Evolutionary conservation across 2,797 vertebrate species (phyloP), one percentile per base, ranked within the genome.

Genomic region (Danio albolineatus): DNA sequence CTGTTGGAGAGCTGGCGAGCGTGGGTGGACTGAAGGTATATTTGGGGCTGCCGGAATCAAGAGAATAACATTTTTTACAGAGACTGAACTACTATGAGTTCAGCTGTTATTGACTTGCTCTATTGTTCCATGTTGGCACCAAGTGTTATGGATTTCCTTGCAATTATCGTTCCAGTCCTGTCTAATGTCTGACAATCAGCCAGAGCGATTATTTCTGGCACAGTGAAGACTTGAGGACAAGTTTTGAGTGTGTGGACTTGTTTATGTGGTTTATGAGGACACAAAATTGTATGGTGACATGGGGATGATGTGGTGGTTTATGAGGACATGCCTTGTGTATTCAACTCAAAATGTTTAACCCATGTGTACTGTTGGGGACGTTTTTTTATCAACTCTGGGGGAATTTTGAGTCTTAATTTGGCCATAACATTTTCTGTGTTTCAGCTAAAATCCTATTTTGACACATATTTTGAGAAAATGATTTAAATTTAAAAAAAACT

Each of bases 11-110:
- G 39, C 57, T 48, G 57, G 39, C 16, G 38, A 19, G 16, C 14
- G 79, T 78, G 80, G 82, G 82, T 61, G 80, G 76, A 19, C 13
- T 67, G 28, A 51, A 65, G 44, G 21, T 83, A 70, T 73, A 71
- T 12, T 69, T 49, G 48, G 48, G 12, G 9, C 71, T 43, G 28
- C 49, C 76, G 10, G 43, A 64, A 72, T 79, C 43, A 76, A 54
- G 72, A 28, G 14, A 39, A 56, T 4, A 48, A 38, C 53, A 71
- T 39, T 78, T 78, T 80, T 74, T 76, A 48, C 56, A 48, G 66
- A 48, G 46, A 79, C 57, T 64, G 16, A 71, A 76, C 59, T n/a
- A 43, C 56, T 70, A n/a, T 53, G 38, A 41, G 13, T 48, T 49
- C 13, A 59, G 44, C 21, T 69, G 10, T 69, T 60, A 78, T 51